Conservation (phyloP, 2,888 invertebrate genomes). For the Tiliacea aurago region DNA sequence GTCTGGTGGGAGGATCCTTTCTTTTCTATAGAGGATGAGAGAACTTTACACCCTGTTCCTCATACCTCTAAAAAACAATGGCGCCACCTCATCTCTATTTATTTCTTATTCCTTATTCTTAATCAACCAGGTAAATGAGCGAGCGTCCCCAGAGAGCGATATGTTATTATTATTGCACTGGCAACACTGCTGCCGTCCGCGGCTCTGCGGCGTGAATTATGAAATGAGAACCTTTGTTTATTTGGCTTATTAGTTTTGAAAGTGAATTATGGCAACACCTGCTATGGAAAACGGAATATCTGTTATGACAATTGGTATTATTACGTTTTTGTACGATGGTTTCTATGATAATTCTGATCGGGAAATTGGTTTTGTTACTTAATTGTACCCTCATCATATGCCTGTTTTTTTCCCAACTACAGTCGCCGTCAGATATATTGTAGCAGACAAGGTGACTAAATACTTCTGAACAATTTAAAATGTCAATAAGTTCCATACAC, state of each 20-base stretch:
- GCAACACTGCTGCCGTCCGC: constrained; percentile 37
- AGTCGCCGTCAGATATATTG: no score
- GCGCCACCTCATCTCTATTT: no score
- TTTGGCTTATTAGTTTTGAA: constrained; percentile 49
- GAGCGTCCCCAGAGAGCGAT: constrained; percentile 55
- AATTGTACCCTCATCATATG: neutral
- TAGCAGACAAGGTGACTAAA: no score
- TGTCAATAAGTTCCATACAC: no score
- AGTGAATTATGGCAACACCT: constrained; percentile 44
- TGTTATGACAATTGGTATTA: neutral
- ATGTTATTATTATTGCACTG: constrained; percentile 63
- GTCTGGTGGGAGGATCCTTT: no score
- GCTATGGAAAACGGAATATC: neutral
- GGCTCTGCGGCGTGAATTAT: constrained; percentile 52
- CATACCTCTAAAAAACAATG: no score
- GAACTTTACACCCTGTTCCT: no score
- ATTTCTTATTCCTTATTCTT: constrained; percentile 22
- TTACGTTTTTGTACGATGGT: neutral
- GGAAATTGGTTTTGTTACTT: neutral
- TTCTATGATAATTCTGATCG: constrained; percentile 5
- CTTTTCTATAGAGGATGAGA: no score
- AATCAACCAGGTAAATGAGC: constrained; percentile 50
- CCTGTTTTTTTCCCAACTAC: no score
- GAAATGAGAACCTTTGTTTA: constrained; percentile 47
- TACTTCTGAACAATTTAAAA: no score